Conservation (phyloP, 2,113 vertebrate genomes). For the Callorhinus ursinus region DNA sequence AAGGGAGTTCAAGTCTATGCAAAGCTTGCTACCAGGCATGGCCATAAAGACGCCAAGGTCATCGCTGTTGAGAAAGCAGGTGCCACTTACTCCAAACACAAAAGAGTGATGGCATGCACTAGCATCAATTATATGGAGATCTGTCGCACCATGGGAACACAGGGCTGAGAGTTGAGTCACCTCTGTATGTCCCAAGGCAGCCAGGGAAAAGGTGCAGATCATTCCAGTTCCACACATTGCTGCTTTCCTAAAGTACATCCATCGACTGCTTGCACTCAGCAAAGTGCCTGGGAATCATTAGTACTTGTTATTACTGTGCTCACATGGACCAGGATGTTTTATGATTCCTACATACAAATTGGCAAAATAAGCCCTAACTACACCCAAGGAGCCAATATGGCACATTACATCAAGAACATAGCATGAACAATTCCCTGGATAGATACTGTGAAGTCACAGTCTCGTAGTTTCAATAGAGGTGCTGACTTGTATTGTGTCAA, state of each 20-base stretch:
- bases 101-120: fast-evolving
- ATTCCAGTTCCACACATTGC: neutral
- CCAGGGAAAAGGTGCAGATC: neutral
- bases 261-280: too few species aligned
- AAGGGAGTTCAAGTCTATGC: neutral
- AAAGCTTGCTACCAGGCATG: neutral
- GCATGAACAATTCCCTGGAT: slow-evolving; percentile 20
- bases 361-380: neutral
- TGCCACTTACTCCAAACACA: neutral
- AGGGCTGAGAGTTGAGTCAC: neutral
- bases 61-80: neutral
- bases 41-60: neutral
- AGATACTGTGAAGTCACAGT: slow-evolving; percentile 37
- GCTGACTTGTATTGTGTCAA: slow-evolving; percentile 44
- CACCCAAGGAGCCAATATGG: slow-evolving; percentile 37
- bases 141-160: too few species aligned
- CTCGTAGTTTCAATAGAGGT: neutral
- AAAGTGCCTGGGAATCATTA: neutral
- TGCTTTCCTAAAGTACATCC: neutral
- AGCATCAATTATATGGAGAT: neutral
- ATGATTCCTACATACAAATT: neutral
- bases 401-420: neutral
- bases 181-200: neutral
- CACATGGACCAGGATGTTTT: neutral
- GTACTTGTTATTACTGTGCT: neutral